Percentiles rank a stretch among this genome's conserved stretches.
phyloP scores from a whole-genome alignment of 2,888 invertebrate genomes.

The Gymnosoma rotundatum region DNA sequence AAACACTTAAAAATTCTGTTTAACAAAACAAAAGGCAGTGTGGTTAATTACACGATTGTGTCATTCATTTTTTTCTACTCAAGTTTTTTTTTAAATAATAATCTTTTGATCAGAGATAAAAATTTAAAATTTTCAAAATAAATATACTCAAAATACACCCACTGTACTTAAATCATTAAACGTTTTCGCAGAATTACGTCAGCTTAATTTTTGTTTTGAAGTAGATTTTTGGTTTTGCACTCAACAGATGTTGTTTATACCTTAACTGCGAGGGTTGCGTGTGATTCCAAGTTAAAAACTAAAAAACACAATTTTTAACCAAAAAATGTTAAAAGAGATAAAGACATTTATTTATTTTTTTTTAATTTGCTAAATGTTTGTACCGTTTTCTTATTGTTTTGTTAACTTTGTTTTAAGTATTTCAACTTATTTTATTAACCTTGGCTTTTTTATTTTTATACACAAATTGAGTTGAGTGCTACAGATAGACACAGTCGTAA shows the following conservation, averaged over 20 bases:
- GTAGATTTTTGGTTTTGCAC: slow-evolving; percentile 51
- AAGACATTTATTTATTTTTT: slow-evolving; percentile 38
- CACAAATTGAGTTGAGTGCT: not conserved
- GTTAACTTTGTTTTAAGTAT: slow-evolving; percentile 41
- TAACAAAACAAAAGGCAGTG: too few species aligned
- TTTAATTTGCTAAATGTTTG: slow-evolving; percentile 39
- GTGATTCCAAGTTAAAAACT: slow-evolving; percentile 36
- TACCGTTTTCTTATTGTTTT: slow-evolving; percentile 11
- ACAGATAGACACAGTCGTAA: slow-evolving; percentile 1
- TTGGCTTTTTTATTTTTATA: slow-evolving; percentile 40
- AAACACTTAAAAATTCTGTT: too few species aligned
- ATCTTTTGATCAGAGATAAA: too few species aligned
- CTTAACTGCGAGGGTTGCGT: slow-evolving; percentile 13
- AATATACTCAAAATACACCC: slow-evolving; percentile 4
- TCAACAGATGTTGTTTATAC: slow-evolving; percentile 59
- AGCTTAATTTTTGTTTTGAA: slow-evolving; percentile 41
- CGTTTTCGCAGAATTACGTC: slow-evolving; percentile 67
- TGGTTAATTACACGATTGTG: too few species aligned
- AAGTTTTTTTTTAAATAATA: too few species aligned
- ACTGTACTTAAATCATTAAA: slow-evolving; percentile 44
- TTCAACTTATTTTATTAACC: slow-evolving; percentile 59
- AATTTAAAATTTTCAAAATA: too few species aligned
- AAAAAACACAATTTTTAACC: slow-evolving; percentile 35
- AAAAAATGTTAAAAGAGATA: slow-evolving; percentile 33
- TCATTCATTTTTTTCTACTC: too few species aligned